Conservation (phyloP, 2,797 vertebrate genomes). For the Pelochelys cantorii region DNA sequence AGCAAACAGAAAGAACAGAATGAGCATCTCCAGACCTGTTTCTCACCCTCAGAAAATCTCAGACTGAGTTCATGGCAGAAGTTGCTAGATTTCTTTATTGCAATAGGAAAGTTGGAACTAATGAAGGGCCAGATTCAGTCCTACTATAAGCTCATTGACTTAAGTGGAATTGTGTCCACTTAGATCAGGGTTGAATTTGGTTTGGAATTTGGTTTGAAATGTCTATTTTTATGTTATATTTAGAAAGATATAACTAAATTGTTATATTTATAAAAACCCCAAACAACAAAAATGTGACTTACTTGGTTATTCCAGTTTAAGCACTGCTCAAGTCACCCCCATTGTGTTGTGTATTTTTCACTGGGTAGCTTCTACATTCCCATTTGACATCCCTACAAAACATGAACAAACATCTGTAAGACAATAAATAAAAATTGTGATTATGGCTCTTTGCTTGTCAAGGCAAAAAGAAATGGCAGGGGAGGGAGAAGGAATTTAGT, state of each 20-base stretch:
- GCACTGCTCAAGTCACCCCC: background rate
- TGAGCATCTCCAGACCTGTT: background rate
- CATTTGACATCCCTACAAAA: conserved; percentile 14
- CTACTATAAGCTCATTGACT: background rate
- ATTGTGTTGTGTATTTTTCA: conserved; percentile 14
- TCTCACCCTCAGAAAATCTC: background rate
- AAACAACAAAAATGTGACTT: background rate
- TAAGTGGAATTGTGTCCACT: background rate
- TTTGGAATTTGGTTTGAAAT: conserved; percentile 7
- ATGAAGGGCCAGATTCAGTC: background rate
- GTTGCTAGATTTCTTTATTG: background rate
- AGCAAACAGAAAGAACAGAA: conserved; percentile 7
- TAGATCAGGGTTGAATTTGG: background rate
- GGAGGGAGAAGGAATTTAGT: background rate
- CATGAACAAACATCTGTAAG: background rate
- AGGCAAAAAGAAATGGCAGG: background rate
- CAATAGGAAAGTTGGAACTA: background rate
- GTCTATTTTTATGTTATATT: background rate
- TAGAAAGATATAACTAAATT: background rate
- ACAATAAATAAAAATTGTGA: background rate
- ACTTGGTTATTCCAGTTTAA: conserved; percentile 3
- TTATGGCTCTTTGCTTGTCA: conserved; percentile 1
- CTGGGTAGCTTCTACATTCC: conserved; percentile 19
- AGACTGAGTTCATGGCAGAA: background rate
- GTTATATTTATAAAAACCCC: background rate